These are phyloP conservation scores for Bovichtus variegatus DNA, from an alignment of 2,797 vertebrate species.

Conservation along the genomic window DNA sequence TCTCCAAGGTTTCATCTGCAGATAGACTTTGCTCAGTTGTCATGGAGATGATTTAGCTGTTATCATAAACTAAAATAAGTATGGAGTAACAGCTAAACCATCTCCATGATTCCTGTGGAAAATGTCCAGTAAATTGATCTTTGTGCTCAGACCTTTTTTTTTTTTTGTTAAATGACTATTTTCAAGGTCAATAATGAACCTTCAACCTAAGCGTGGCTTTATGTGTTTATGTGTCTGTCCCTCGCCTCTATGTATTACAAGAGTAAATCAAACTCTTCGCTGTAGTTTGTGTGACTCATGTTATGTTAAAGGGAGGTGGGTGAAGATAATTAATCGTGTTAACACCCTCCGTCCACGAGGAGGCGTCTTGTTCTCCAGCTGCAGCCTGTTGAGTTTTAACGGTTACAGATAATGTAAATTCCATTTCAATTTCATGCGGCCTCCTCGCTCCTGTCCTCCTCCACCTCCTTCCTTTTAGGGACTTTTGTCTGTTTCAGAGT, in stretches of 20 bases:
- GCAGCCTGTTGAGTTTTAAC: constrained; percentile 33
- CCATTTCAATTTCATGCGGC: constrained; percentile 45
- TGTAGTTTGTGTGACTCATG: neutral
- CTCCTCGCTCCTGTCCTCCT: constrained; percentile 17
- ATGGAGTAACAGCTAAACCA: neutral
- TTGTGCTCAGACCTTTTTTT: neutral
- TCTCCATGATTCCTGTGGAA: neutral
- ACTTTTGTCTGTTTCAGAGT: constrained; percentile 37
- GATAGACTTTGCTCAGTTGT: neutral
- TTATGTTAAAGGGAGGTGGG: neutral
- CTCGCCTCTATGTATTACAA: neutral
- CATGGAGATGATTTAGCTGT: neutral
- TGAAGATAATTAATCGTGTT: constrained; percentile 16
- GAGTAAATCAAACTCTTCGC: neutral
- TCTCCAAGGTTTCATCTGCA: neutral
- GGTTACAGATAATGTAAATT: constrained; percentile 50
- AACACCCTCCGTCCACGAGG: constrained; percentile 37
- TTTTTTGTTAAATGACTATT: neutral
- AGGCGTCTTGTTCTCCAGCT: constrained; percentile 29
- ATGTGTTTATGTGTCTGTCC: neutral
- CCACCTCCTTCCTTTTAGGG: constrained; percentile 59
- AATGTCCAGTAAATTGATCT: neutral
- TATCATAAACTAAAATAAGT: neutral
- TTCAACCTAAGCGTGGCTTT: neutral
- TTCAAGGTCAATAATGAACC: neutral